phyloP scores from a whole-genome alignment of 1,140 invertebrate genomes.

The Ips nitidus region DNA sequence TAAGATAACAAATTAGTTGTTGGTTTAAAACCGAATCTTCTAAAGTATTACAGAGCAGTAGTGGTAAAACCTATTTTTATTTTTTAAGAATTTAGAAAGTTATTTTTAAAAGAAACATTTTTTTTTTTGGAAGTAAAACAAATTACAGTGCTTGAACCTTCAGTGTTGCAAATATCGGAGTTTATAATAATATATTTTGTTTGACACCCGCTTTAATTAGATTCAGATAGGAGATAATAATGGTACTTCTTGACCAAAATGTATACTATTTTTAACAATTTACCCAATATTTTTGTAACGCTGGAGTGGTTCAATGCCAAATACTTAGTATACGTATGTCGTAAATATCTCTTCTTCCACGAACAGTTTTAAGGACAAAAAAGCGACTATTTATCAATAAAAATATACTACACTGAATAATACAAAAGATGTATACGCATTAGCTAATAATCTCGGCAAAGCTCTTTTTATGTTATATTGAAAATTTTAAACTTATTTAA shows the following conservation, averaged over 20 bases:
- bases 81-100: slow-evolving; percentile 9
- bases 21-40: slow-evolving; percentile 36
- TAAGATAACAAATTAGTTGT: slow-evolving; percentile 38
- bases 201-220: no score
- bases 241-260: no score
- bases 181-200: background rate
- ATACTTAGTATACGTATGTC: slow-evolving; percentile 52
- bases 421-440: slow-evolving; percentile 54
- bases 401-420: slow-evolving; percentile 52
- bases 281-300: no score
- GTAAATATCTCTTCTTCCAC: slow-evolving; percentile 53
- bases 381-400: slow-evolving; percentile 52
- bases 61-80: slow-evolving; percentile 31
- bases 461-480: slow-evolving; percentile 52
- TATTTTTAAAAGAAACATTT: slow-evolving; percentile 4
- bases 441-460: slow-evolving; percentile 54
- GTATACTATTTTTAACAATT: no score
- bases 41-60: slow-evolving; percentile 39
- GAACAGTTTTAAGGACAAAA: slow-evolving; percentile 46
- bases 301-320: background rate
- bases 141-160: slow-evolving; percentile 4
- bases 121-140: slow-evolving; percentile 21
- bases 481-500: slow-evolving; percentile 53
- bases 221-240: no score
- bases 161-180: slow-evolving; percentile 7